Conservation (phyloP, 53 echinoderm and acorn worm genomes). For the Hippasteria phrygiana region DNA sequence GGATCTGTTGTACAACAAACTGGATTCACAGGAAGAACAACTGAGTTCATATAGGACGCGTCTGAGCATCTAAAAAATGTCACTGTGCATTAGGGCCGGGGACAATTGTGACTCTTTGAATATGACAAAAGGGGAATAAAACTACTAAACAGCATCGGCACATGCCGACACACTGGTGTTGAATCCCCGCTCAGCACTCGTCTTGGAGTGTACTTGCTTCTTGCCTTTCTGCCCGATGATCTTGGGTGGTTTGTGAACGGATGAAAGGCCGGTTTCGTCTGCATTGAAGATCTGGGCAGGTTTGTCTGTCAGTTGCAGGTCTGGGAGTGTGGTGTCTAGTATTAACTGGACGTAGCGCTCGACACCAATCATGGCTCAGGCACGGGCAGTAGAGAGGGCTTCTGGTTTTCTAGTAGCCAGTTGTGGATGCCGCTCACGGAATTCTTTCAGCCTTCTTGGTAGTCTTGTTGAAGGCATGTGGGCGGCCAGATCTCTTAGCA, state of each 20-base stretch:
- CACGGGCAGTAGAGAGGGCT: conserved; percentile 58
- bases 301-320: conserved; percentile 22
- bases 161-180: conserved; percentile 58
- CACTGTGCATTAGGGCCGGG: conserved; percentile 20
- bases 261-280: conserved; percentile 62
- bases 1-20: conserved; percentile 49
- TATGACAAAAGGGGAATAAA: conserved; percentile 59
- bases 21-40: conserved; percentile 65
- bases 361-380: conserved; percentile 67
- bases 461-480: conserved; percentile 52
- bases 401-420: conserved; percentile 69
- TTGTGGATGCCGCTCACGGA: conserved; percentile 50
- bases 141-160: conserved; percentile 54
- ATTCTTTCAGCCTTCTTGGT: conserved; percentile 54
- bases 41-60: conserved; percentile 38
- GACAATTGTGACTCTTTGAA: conserved; percentile 52
- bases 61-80: conserved; percentile 53
- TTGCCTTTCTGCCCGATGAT: conserved; percentile 49
- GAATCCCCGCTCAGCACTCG: conserved; percentile 64
- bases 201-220: conserved; percentile 71
- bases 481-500: conserved; percentile 51
- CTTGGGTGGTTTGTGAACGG: conserved; percentile 51
- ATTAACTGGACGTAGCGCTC: conserved; percentile 54
- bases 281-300: conserved; percentile 56
- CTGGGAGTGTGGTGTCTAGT: conserved; percentile 18